These are phyloP conservation scores for Psix sp. DNA, from an alignment of 1,140 invertebrate genomes.

Conservation along the genomic window DNA sequence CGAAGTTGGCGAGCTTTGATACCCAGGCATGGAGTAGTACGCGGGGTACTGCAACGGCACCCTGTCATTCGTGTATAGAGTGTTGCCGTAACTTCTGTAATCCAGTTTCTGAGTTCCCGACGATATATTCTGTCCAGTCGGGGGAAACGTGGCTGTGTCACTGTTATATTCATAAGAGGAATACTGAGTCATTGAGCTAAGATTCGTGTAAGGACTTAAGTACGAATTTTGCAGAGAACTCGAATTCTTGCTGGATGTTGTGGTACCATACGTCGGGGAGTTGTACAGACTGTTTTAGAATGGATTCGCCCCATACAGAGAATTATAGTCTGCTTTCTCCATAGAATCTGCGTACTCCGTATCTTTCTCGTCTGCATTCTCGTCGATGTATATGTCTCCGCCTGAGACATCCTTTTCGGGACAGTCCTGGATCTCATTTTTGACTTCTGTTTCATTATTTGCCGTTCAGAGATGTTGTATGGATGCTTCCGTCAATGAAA, in stretches of 20 bases:
- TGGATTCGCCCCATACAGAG: conserved; percentile 78
- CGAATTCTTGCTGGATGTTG: conserved; percentile 74
- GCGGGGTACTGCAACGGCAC: conserved; percentile 74
- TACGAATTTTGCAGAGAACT: conserved; percentile 75
- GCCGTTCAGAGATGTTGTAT: conserved; percentile 71
- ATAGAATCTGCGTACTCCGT: conserved; percentile 73
- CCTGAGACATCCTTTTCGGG: conserved; percentile 72
- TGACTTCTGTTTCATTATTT: conserved; percentile 75
- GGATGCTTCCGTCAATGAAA: conserved; percentile 73
- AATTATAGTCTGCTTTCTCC: conserved; percentile 73
- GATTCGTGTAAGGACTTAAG: conserved; percentile 72
- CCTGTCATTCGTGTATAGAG: conserved; percentile 73
- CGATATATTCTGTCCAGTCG: conserved; percentile 81
- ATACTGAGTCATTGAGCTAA: conserved; percentile 76
- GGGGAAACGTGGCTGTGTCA: conserved; percentile 74
- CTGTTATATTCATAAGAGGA: conserved; percentile 81
- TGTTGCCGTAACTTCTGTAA: conserved; percentile 72
- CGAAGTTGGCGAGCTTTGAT: conserved; percentile 72
- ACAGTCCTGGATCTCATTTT: conserved; percentile 75
- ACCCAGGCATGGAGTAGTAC: conserved; percentile 74
- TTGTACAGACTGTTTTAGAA: conserved; percentile 80
- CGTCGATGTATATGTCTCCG: conserved; percentile 74
- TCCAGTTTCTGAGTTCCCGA: conserved; percentile 79
- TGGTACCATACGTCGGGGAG: conserved; percentile 68
- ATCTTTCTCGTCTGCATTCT: conserved; percentile 74